These are phyloP conservation scores for Oceanodroma tethys DNA, from an alignment of 2,113 vertebrate genomes.

Conservation along the genomic window DNA sequence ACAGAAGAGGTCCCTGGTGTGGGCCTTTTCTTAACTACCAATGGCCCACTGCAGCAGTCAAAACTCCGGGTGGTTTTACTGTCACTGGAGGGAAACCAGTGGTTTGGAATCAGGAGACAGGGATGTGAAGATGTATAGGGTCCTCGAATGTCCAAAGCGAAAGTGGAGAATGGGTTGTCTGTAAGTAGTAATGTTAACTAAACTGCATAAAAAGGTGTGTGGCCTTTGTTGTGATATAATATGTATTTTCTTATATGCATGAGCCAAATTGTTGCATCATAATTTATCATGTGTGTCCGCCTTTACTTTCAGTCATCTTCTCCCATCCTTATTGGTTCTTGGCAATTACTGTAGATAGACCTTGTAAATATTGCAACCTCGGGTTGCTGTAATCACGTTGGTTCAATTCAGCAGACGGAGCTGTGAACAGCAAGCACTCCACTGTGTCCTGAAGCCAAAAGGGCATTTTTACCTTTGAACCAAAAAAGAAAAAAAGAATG, in stretches of 20 bases:
- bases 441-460: constrained; percentile 70
- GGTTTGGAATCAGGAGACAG: constrained; percentile 69
- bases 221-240: constrained; percentile 84
- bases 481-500: constrained; percentile 57
- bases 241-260: constrained; percentile 86
- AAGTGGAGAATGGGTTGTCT: constrained; percentile 73
- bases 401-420: constrained; percentile 68
- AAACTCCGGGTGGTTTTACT: constrained; percentile 49
- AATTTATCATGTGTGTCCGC: constrained; percentile 76
- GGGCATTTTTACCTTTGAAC: constrained; percentile 81
- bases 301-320: constrained; percentile 77
- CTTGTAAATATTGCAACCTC: constrained; percentile 77
- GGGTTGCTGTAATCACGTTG: constrained; percentile 69
- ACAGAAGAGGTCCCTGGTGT: constrained; percentile 28
- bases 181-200: constrained; percentile 81
- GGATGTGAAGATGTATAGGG: constrained; percentile 60
- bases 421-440: constrained; percentile 65
- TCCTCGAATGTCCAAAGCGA: constrained; percentile 70
- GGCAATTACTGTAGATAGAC: constrained; percentile 79
- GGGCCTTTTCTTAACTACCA: constrained; percentile 42
- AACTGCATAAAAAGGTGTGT: constrained; percentile 78
- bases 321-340: constrained; percentile 72
- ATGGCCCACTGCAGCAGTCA: constrained; percentile 47
- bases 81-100: constrained; percentile 57
- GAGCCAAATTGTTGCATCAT: constrained; percentile 78